Base-by-base conservation (phyloP, 2,888 invertebrate species). In the Agrilus biguttatus region DNA sequence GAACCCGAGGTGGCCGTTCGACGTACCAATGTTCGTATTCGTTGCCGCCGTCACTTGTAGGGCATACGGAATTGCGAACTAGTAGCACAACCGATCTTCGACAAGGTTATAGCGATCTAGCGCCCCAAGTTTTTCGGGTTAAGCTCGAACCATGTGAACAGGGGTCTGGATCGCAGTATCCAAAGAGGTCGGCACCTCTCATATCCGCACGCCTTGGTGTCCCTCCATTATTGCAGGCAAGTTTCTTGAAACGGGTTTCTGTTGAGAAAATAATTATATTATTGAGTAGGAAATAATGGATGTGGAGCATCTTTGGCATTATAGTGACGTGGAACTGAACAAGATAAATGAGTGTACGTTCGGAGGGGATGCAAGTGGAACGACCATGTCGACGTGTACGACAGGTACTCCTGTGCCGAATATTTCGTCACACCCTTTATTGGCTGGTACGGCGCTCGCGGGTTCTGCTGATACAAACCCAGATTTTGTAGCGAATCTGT, bases 21-120 rank as follows among this genome's bases (percentile, higher is more conserved):
- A 93, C 93, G 17, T 96, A 96, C 66, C 92, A 92, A 63, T 92
- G 91, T 61, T 90, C 90, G 41, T 92, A 91, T 63, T 85, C 90
- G 14, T 68, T 92, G 50, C 91, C 91, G 28, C 78, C 77, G 54
- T 75, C 75, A 47, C 68, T 65, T 51, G 61, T 65, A 46, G 65
- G 61, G 48, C 73, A 67, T 54, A 67, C 62, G 41, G 73, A 73
- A 47, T 47, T 65, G 38, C 63, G 71, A 46, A 59, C 62, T 39
- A 28, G 5, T 5, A 64, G 63, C 52, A 52, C 61, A 40, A 55
- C 59, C 21, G 67, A 65, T 52, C 52, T 65, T 42, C 45, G 71
- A 67, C 63, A 71, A 67, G 46, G 44, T 38, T 45, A 47, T 36
- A 42, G 43, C 12, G 48, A 48, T 35, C 48, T 48, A 13, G 41